A percentile compares a stretch with the other conserved stretches of the same genome.
Conservation (phyloP, 2,113 vertebrate species). For the Nanorana parkeri region DNA sequence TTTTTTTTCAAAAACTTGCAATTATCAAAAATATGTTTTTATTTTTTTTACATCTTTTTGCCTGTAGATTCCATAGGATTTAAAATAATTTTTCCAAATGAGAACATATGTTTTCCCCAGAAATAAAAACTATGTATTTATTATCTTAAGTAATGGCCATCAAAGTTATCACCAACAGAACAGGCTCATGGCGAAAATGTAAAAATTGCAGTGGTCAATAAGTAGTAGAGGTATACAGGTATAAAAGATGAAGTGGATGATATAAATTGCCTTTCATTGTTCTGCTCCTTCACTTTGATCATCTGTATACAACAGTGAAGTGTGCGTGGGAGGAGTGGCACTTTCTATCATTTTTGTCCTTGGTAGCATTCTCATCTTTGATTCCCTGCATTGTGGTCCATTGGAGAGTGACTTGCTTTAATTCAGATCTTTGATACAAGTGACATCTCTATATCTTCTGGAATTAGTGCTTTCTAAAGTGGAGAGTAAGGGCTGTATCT, state of each 20-base stretch:
- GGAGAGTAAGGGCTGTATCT: too few species aligned
- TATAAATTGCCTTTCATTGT: conserved; percentile 27
- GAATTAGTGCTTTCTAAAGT: background rate
- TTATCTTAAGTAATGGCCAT: too few species aligned
- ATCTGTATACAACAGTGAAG: background rate
- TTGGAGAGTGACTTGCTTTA: background rate
- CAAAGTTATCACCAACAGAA: too few species aligned
- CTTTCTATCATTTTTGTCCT: conserved; percentile 25
- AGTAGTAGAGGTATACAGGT: background rate
- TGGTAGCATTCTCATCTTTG: conserved; percentile 7
- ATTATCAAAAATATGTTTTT: too few species aligned
- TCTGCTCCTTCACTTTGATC: conserved; percentile 12
- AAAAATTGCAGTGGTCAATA: too few species aligned
- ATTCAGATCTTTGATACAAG: background rate
- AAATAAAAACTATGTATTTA: too few species aligned
- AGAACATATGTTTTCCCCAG: too few species aligned
- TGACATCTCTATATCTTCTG: background rate
- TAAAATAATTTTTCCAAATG: too few species aligned
- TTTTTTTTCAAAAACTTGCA: too few species aligned
- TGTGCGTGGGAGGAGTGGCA: background rate
- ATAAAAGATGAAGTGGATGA: background rate
- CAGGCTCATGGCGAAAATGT: too few species aligned
- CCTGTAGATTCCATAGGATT: too few species aligned
- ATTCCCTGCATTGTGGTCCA: background rate
- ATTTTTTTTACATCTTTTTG: too few species aligned